Conservation (phyloP, 1,140 invertebrate genomes). For the Zaprionus africanus region DNA sequence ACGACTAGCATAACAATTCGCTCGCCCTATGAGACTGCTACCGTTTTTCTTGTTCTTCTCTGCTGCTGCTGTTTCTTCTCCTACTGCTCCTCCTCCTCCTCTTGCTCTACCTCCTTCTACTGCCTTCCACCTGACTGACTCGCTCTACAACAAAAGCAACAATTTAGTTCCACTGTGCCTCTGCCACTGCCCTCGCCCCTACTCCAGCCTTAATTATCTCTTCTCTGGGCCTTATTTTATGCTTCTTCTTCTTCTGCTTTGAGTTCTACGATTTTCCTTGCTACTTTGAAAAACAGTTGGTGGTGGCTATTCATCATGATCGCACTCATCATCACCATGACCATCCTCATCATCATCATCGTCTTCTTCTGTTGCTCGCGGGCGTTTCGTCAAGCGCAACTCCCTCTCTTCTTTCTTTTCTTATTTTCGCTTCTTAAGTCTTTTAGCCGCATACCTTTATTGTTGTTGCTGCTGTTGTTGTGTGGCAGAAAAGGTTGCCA, state of each 20-base stretch:
- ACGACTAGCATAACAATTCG: conserved; percentile 82
- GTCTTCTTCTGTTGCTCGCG: conserved; percentile 20
- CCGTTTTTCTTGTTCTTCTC: conserved; percentile 54
- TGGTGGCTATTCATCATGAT: conserved; percentile 46
- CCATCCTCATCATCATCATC: conserved; percentile 27
- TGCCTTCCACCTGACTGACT: conserved; percentile 35
- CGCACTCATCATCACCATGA: conserved; percentile 24
- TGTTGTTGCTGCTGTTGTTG: conserved; percentile 12
- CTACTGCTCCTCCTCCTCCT: neutral
- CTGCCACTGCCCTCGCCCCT: conserved; percentile 32
- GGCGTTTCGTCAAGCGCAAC: conserved; percentile 42
- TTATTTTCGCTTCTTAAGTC: conserved; percentile 48
- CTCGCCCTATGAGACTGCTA: conserved; percentile 78
- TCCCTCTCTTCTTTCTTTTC: conserved; percentile 42
- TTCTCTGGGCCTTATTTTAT: conserved; percentile 36
- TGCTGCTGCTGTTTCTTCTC: conserved; percentile 11
- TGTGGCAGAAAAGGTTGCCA: conserved; percentile 43
- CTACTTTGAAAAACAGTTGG: conserved; percentile 53
- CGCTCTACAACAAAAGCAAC: conserved; percentile 57
- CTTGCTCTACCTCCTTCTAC: neutral
- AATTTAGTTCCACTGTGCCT: conserved; percentile 79
- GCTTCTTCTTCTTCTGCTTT: conserved; percentile 37
- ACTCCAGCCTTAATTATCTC: conserved; percentile 48
- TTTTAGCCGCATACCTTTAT: conserved; percentile 56
- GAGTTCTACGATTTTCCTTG: conserved; percentile 58